These are phyloP conservation scores for Nematostella vectensis DNA, from an alignment of 92 coral and sea anemone genomes.

Conservation along the genomic window DNA sequence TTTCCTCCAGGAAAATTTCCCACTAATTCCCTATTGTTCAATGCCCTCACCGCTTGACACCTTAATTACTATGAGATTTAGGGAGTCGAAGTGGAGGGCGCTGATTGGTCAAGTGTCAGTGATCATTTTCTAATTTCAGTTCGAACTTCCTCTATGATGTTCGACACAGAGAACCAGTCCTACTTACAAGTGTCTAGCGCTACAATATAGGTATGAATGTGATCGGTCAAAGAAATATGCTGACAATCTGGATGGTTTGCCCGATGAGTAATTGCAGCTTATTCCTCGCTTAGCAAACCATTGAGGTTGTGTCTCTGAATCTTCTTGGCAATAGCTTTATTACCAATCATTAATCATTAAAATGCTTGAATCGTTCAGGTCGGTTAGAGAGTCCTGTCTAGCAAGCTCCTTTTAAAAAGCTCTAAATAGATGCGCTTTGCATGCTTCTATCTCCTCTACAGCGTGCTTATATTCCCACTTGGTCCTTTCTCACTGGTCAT, in stretches of 20 bases:
- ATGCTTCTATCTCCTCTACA: conserved; percentile 13
- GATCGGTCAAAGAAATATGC: neutral
- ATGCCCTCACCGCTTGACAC: no score
- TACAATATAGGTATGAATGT: conserved; percentile 26
- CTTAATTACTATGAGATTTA: no score
- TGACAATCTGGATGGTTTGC: conserved; percentile 32
- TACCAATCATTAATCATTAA: conserved; percentile 48
- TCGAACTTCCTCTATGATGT: conserved; percentile 30
- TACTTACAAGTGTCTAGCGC: conserved; percentile 20
- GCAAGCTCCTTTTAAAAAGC: conserved; percentile 37
- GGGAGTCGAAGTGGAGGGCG: no score
- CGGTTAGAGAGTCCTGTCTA: conserved; percentile 16
- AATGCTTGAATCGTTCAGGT: conserved; percentile 9
- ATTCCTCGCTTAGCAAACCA: conserved; percentile 40
- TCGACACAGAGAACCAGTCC: conserved; percentile 42
- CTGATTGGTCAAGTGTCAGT: no score
- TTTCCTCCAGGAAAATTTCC: no score
- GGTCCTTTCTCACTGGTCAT: conserved; percentile 23
- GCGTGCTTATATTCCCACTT: conserved; percentile 31
- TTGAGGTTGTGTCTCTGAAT: conserved; percentile 39
- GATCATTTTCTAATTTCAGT: no score
- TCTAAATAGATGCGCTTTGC: conserved; percentile 40
- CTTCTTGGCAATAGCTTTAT: conserved; percentile 35
- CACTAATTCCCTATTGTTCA: no score
- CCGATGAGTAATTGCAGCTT: conserved; percentile 32